These are phyloP conservation scores for Struthio camelus DNA, from an alignment of 2,113 vertebrate species.

Conservation along the genomic window DNA sequence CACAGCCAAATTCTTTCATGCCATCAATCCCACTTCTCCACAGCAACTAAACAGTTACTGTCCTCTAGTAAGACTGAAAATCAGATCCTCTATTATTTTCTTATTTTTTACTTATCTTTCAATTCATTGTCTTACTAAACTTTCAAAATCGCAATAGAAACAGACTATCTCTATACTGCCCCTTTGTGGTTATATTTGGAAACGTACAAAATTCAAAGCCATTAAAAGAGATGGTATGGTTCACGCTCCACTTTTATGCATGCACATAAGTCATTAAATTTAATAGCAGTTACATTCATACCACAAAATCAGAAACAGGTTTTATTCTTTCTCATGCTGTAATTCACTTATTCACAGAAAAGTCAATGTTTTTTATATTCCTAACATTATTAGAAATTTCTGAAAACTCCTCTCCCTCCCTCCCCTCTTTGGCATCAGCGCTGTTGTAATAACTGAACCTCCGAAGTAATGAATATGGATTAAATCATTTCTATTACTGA, in stretches of 20 bases:
- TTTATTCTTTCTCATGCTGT: background rate
- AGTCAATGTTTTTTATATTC: background rate
- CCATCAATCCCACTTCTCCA: background rate
- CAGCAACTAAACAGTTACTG: background rate
- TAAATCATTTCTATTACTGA: background rate
- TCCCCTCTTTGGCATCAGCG: background rate
- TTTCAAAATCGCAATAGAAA: background rate
- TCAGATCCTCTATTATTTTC: background rate
- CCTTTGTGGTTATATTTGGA: constrained; percentile 41
- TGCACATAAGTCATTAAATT: constrained; percentile 26
- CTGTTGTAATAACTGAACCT: background rate
- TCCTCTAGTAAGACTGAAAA: background rate
- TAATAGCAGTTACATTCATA: background rate
- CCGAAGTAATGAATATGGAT: background rate
- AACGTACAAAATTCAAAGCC: background rate
- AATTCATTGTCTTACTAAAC: background rate
- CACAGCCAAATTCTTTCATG: background rate
- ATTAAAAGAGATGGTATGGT: background rate
- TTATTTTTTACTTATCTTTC: background rate
- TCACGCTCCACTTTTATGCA: background rate
- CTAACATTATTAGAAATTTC: background rate
- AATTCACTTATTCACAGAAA: background rate
- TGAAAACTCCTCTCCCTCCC: background rate
- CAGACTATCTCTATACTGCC: constrained; percentile 1
- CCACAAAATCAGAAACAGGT: background rate